Conservation (phyloP, 2,888 invertebrate species). For the Brachyptera risi region DNA sequence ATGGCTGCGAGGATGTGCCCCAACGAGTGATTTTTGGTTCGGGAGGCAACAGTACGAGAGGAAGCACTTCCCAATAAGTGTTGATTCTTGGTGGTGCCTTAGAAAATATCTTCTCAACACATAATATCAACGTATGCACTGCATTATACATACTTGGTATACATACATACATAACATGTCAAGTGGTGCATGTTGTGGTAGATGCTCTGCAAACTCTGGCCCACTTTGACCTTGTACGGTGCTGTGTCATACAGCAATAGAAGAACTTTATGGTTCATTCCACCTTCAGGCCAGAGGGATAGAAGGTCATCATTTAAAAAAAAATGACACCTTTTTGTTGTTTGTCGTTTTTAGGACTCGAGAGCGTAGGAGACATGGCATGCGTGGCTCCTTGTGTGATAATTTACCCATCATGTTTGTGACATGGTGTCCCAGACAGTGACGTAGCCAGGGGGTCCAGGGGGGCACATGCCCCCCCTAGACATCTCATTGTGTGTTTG, state of each 20-base stretch:
- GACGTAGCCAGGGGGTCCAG: too few species aligned
- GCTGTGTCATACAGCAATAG: conserved; percentile 35
- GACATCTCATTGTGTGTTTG: too few species aligned
- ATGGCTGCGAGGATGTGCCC: conserved; percentile 38
- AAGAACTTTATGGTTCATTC: conserved; percentile 33
- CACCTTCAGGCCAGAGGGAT: too few species aligned
- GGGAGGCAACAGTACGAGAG: conserved; percentile 37
- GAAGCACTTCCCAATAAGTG: conserved; percentile 37
- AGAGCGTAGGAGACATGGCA: too few species aligned
- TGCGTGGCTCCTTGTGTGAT: too few species aligned
- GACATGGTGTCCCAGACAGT: too few species aligned
- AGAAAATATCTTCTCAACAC: conserved; percentile 37
- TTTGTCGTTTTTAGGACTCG: too few species aligned
- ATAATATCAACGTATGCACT: conserved; percentile 36
- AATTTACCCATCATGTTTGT: too few species aligned
- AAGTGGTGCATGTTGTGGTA: conserved; percentile 37
- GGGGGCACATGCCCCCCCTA: too few species aligned
- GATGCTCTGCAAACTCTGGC: conserved; percentile 34
- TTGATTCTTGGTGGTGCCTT: conserved; percentile 36
- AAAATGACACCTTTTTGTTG: too few species aligned
- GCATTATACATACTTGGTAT: conserved; percentile 35
- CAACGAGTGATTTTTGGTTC: conserved; percentile 39
- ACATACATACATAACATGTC: conserved; percentile 39
- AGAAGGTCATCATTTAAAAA: too few species aligned
- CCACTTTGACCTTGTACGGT: conserved; percentile 37